Conservation (phyloP, 30 jellyfish, hydroid and myxozoan species). For the Haliclystus octoradiatus region DNA sequence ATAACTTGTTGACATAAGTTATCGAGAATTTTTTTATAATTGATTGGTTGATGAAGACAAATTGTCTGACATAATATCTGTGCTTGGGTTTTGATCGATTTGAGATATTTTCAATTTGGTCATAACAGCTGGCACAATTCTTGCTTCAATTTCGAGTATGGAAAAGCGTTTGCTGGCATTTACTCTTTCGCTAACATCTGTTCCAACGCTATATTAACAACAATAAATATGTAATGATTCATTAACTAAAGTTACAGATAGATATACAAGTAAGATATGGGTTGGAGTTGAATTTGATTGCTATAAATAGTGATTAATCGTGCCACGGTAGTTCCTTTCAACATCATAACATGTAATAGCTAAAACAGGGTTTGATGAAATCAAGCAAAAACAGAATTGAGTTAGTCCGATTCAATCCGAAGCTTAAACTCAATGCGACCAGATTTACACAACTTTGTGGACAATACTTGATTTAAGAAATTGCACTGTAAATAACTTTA, state of each 20-base stretch:
- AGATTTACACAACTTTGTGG: background rate
- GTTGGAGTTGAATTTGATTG: background rate
- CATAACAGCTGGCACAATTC: constrained; percentile 5
- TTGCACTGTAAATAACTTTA: too few relatives aligned
- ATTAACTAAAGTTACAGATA: background rate
- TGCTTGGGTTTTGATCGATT: background rate
- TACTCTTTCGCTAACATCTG: constrained; percentile 5
- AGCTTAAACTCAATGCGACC: too few relatives aligned
- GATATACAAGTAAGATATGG: background rate
- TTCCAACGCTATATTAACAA: background rate
- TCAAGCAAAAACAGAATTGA: too few relatives aligned
- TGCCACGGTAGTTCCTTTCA: too few relatives aligned
- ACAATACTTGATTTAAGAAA: background rate
- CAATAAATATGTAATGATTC: background rate
- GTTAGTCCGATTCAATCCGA: too few relatives aligned
- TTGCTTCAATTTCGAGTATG: constrained; percentile 8
- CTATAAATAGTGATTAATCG: too few relatives aligned
- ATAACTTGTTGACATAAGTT: background rate
- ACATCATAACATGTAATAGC: too few relatives aligned
- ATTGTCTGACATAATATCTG: too few relatives aligned
- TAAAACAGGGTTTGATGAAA: too few relatives aligned
- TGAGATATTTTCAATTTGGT: background rate
- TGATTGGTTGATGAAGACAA: too few relatives aligned
- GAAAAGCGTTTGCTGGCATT: constrained; percentile 16
- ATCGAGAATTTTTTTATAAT: too few relatives aligned